phyloP scores from a whole-genome alignment of 2,888 invertebrate species.

The Cheilosia vulpina region DNA sequence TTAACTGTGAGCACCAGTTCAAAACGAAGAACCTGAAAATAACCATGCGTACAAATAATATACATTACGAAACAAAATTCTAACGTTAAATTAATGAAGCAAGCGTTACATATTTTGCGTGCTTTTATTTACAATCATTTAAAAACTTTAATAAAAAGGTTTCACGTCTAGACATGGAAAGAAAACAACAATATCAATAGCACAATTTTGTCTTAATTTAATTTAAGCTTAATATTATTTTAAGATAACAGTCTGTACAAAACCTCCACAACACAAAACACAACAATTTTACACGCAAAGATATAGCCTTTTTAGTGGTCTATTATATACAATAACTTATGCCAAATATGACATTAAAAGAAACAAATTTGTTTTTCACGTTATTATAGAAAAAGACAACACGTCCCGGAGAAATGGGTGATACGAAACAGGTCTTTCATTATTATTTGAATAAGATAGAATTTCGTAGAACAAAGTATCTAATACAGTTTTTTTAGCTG shows the following conservation, averaged over 20 bases:
- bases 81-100: conserved; percentile 62
- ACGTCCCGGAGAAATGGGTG: conserved; percentile 92
- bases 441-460: conserved; percentile 50
- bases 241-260: conserved; percentile 8
- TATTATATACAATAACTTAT: background rate
- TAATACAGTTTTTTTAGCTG: conserved; percentile 52
- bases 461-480: conserved; percentile 56
- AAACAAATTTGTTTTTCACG: conserved; percentile 58
- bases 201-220: background rate
- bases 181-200: conserved; percentile 21
- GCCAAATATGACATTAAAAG: conserved; percentile 16
- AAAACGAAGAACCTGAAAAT: conserved; percentile 36
- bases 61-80: background rate
- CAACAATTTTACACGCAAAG: background rate
- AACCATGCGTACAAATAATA: conserved; percentile 55
- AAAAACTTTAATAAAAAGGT: conserved; percentile 22
- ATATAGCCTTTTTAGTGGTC: background rate
- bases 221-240: no score
- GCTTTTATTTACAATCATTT: conserved; percentile 41
- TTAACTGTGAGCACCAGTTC: conserved; percentile 45
- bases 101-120: conserved; percentile 38
- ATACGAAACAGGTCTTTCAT: conserved; percentile 87
- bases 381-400: conserved; percentile 85
- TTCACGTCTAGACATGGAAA: conserved; percentile 59
- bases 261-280: conserved; percentile 4